Conservation (phyloP, 2,797 vertebrate genomes). For the Crypturellus tataupa region DNA sequence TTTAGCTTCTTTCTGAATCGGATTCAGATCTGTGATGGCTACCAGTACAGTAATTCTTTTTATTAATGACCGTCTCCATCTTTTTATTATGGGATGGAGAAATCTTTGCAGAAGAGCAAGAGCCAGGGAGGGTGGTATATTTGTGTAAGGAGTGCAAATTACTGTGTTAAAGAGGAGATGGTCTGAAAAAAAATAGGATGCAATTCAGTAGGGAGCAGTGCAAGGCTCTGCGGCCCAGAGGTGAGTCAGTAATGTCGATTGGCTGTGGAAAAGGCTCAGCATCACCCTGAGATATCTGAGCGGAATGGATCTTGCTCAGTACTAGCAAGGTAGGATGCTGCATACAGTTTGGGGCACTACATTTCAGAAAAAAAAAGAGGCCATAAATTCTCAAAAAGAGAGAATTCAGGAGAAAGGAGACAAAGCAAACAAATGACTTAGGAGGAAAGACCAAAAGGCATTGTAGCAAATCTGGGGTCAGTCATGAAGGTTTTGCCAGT, state of each 20-base stretch:
- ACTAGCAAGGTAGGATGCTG: not conserved
- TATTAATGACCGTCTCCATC: too few relatives aligned
- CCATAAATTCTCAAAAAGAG: too few relatives aligned
- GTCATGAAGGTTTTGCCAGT: not conserved
- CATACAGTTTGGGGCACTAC: fast-evolving
- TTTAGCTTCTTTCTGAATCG: not conserved
- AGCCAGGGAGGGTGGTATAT: not conserved
- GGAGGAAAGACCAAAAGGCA: not conserved
- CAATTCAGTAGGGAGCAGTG: not conserved
- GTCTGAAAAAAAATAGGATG: not conserved
- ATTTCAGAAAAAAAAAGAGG: not conserved
- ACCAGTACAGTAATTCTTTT: too few relatives aligned
- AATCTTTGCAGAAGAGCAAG: not conserved
- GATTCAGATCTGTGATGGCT: not conserved
- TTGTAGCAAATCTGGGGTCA: not conserved
- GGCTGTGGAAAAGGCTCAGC: not conserved
- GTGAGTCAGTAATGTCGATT: not conserved
- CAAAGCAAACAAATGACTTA: not conserved
- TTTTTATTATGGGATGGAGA: too few relatives aligned
- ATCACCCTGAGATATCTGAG: not conserved
- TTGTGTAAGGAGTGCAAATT: not conserved
- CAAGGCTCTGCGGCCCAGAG: not conserved
- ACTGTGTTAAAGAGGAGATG: not conserved
- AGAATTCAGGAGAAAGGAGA: not conserved
- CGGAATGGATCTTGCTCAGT: not conserved